Evolutionary conservation across 2,113 vertebrate genomes (phyloP).

Genomic region (Andinoacara biseriatus): DNA sequence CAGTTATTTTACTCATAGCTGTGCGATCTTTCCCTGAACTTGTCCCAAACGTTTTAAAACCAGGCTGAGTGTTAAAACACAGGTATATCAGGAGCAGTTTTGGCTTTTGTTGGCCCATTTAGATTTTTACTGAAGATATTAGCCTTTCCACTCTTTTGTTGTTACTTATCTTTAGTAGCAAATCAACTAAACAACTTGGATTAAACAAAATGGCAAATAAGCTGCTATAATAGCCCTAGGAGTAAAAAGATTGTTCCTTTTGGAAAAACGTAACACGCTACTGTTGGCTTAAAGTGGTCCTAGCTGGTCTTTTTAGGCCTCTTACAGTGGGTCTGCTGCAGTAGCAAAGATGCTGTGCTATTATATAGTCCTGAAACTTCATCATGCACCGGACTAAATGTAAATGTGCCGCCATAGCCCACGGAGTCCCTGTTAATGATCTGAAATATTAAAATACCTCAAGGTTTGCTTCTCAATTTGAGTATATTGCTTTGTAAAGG

Average conservation of each 20-base stretch:
- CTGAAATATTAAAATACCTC: conserved; percentile 48
- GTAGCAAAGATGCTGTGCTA: conserved; percentile 63
- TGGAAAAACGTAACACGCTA: conserved; percentile 55
- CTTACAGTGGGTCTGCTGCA: conserved; percentile 48
- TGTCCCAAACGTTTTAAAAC: not conserved
- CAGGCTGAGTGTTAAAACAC: not conserved
- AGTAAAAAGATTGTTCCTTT: conserved; percentile 59
- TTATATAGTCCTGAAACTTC: conserved; percentile 59
- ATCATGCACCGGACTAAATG: conserved; percentile 42
- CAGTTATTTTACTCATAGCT: not conserved
- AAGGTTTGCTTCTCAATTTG: conserved; percentile 43
- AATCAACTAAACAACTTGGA: conserved; percentile 25
- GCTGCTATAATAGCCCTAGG: conserved; percentile 28
- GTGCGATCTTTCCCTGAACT: not conserved
- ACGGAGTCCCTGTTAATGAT: conserved; percentile 51
- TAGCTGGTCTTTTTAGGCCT: conserved; percentile 63
- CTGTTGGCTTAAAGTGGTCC: conserved; percentile 66
- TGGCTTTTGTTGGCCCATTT: not conserved
- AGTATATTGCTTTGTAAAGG: not conserved
- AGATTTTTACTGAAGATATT: conserved; percentile 5
- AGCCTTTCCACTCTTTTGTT: not conserved
- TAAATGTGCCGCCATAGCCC: conserved; percentile 42
- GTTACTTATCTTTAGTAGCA: conserved; percentile 11
- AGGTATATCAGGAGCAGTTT: not conserved
- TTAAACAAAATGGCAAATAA: conserved; percentile 27